Evolutionary conservation across 2,888 invertebrate species (phyloP).

Genomic region (Heliconius hortense): DNA sequence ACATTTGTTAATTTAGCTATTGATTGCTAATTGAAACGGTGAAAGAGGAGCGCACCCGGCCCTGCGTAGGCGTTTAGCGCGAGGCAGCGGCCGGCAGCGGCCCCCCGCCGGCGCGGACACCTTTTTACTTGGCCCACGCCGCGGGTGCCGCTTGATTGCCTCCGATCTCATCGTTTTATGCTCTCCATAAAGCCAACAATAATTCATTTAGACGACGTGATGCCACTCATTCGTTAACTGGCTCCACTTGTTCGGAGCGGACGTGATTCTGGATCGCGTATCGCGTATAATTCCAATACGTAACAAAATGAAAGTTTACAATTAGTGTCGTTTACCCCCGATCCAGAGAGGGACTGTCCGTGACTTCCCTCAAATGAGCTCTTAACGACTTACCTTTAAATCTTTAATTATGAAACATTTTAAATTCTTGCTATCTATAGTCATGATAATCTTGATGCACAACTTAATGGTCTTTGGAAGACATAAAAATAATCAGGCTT

Average conservation of each 20-base stretch:
- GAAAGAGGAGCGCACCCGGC: slow-evolving; percentile 66
- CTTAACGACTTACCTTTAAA: slow-evolving; percentile 41
- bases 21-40: slow-evolving; percentile 76
- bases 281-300: slow-evolving; percentile 40
- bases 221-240: slow-evolving; percentile 80
- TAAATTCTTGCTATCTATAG: slow-evolving; percentile 39
- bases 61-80: slow-evolving; percentile 69
- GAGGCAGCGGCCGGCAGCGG: slow-evolving; percentile 67
- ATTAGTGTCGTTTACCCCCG: slow-evolving; percentile 41
- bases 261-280: slow-evolving; percentile 56
- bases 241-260: slow-evolving; percentile 60
- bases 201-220: slow-evolving; percentile 82
- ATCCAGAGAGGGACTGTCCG: slow-evolving; percentile 37
- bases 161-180: slow-evolving; percentile 81
- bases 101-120: slow-evolving; percentile 71
- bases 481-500: slow-evolving; percentile 37
- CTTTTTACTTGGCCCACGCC: slow-evolving; percentile 76
- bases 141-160: slow-evolving; percentile 81
- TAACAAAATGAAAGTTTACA: slow-evolving; percentile 40
- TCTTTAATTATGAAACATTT: slow-evolving; percentile 41
- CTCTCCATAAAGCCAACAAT: slow-evolving; percentile 81
- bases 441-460: slow-evolving; percentile 38
- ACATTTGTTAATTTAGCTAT: slow-evolving; percentile 66
- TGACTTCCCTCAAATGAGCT: slow-evolving; percentile 38
- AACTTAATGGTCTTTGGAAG: slow-evolving; percentile 39